Percentiles rank a stretch among this genome's conserved stretches.
phyloP scores from a whole-genome alignment of 1,140 invertebrate genomes.

The Cydia strobilella region DNA sequence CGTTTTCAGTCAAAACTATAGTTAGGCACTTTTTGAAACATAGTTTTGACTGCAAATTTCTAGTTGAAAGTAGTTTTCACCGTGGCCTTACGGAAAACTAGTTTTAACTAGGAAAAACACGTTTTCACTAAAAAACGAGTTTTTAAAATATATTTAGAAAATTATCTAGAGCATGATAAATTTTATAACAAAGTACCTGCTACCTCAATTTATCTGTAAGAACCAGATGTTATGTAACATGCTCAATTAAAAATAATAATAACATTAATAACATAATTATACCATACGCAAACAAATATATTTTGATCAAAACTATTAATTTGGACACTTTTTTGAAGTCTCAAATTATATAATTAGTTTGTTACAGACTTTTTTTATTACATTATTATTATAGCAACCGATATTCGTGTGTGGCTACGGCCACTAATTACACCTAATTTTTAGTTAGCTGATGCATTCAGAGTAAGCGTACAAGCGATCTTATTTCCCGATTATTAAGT shows the following conservation, averaged over 20 bases:
- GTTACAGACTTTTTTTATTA: slow-evolving; percentile 42
- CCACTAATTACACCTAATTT: neutral
- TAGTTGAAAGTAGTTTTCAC: too few relatives aligned
- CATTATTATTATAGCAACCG: slow-evolving; percentile 46
- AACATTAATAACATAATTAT: slow-evolving; percentile 74
- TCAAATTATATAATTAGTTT: slow-evolving; percentile 66
- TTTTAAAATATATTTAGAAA: too few relatives aligned
- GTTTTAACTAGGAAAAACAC: too few relatives aligned
- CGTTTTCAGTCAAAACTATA: too few relatives aligned
- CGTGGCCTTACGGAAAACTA: too few relatives aligned
- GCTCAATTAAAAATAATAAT: slow-evolving; percentile 73
- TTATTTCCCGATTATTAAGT: too few relatives aligned
- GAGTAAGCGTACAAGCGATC: neutral
- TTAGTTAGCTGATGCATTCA: neutral
- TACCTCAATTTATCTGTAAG: slow-evolving; percentile 3
- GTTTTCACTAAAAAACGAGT: too few relatives aligned
- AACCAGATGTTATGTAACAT: slow-evolving; percentile 54
- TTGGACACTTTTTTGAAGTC: slow-evolving; percentile 67
- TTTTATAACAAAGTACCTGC: slow-evolving; percentile 14
- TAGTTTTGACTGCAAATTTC: too few relatives aligned
- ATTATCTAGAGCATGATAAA: too few relatives aligned
- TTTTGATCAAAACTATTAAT: slow-evolving; percentile 66
- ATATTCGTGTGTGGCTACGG: slow-evolving; percentile 53
- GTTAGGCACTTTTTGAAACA: too few relatives aligned
- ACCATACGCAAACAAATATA: slow-evolving; percentile 56